Base-by-base conservation (phyloP, 2,797 vertebrate genomes). In the Limnodromus scolopaceus region DNA sequence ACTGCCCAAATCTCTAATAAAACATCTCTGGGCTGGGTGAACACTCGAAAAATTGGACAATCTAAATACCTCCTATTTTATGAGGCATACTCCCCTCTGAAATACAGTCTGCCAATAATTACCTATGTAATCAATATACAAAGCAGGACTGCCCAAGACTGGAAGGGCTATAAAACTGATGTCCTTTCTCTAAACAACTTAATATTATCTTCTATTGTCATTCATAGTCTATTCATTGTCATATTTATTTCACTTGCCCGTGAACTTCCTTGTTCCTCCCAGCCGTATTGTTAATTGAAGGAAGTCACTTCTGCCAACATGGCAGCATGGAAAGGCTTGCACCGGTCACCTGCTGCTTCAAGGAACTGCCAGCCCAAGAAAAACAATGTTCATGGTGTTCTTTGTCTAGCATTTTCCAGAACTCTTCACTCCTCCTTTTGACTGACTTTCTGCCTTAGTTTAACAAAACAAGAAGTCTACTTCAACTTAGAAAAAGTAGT, bases 311-410 rank as follows among this genome's bases (percentile, higher is more conserved):
- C 15, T 49, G 36, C 6, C 16, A 58, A 2, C 18, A 5, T 6
- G 11, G 17, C 20, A 27, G 36, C 34, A 28, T 0, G 0, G 8
- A 23, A 34, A 10, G 14, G 20, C 41, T 49, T 41, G 34, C 20
- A 23, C 16, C 5, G 0, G 17, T 32, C 48, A 13, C 28, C 9
- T 39, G 24, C 28, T 1, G 2, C 28, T 54, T 34, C 0, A 16
- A 51, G 60, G 24, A 51, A 18, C 12, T 89, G 22, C 32, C 12
- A 17, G 19, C 22, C 46, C 18, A 32, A 48, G 10, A 49, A 77
- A 51, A 77, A 18, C n/a, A 22, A 11, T 1, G 0, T 10, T 19
- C 0, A 0, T 10, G 7, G 5, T 36, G 23, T 43, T 66, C 7
- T 19, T 70, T 39, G 70, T 45, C 22, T 45, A 34, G 19, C 4